Evolutionary conservation across 2,888 invertebrate species (phyloP), one percentile per base, ranked within the genome.

Genomic region (Drosophila kanekoi): DNA sequence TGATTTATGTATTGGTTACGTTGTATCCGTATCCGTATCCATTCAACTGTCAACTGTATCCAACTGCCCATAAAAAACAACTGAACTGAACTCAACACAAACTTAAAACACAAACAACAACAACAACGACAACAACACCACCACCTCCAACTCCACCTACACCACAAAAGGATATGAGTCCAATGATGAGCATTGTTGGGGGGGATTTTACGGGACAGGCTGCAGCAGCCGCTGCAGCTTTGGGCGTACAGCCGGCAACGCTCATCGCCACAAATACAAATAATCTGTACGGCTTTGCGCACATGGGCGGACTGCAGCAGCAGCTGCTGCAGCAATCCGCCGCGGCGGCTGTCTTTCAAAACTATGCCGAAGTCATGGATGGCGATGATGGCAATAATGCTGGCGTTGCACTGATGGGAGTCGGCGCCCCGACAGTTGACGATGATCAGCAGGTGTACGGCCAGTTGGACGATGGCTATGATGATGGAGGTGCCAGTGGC

Each of bases 171-270:
- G 92, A 92, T 83, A 89, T 92, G 85, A 92, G 92, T 92, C 91
- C 92, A 77, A 92, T 92, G 92, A 92, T 92, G 92, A 91, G 92
- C 87, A 89, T 92, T 89, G 92, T 92, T 86, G 92, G 92, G 88
- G 92, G 92, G 84, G 92, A 92, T 81, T 92, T 92, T 77, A 87
- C 90, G 86, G 90, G 91, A 79, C 92, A 92, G 73, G 92, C 91
- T 64, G 89, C 91, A 47, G 90, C 90, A 49, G 90, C 91, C 33
- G 87, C 91, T 14, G 90, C 90, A 23, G 90, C 92, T 13, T 75
- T 91, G 51, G 89, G 91, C 61, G 88, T 91, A 40, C 92, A 90
- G 66, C 91, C 91, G 18, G 87, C 89, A 53, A 82, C 92, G 43
- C 79, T 92, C 59, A 83, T 91, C 53, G 77, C 87, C 40, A 85